Percentiles rank a stretch among this genome's conserved stretches.
Evolutionary conservation across 2,113 vertebrate species (phyloP).

Genomic region (Seriola dumerili): DNA sequence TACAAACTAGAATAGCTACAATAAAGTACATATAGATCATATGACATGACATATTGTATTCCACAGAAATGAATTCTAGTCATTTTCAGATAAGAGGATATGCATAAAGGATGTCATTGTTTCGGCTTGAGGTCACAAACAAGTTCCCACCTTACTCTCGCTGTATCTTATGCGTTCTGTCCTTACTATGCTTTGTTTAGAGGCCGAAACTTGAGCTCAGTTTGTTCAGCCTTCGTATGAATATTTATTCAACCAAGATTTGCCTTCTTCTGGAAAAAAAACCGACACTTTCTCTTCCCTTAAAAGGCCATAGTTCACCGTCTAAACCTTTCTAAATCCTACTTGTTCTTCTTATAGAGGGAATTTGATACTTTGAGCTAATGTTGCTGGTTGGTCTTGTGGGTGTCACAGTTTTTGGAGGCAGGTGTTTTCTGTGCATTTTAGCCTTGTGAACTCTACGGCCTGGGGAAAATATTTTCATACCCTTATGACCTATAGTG

Average conservation of each 20-base stretch:
- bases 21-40: slow-evolving; percentile 89
- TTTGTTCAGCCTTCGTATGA: slow-evolving; percentile 55
- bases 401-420: slow-evolving; percentile 82
- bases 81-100: slow-evolving; percentile 87
- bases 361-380: slow-evolving; percentile 77
- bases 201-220: slow-evolving; percentile 61
- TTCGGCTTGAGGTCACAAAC: slow-evolving; percentile 85
- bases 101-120: slow-evolving; percentile 84
- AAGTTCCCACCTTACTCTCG: slow-evolving; percentile 71
- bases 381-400: slow-evolving; percentile 81
- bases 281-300: slow-evolving; percentile 39
- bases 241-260: slow-evolving; percentile 67
- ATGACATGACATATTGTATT: slow-evolving; percentile 88
- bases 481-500: slow-evolving; percentile 79
- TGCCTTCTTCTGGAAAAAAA: slow-evolving; percentile 65
- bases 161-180: slow-evolving; percentile 64
- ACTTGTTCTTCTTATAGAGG: slow-evolving; percentile 69
- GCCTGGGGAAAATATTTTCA: slow-evolving; percentile 75
- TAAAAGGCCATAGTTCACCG: slow-evolving; percentile 66
- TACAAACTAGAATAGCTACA: slow-evolving; percentile 90
- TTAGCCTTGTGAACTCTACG: slow-evolving; percentile 78
- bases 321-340: slow-evolving; percentile 55
- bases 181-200: slow-evolving; percentile 66
- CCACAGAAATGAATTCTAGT: slow-evolving; percentile 86
- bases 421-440: slow-evolving; percentile 83